Evolutionary conservation across 2,113 vertebrate genomes (phyloP), one percentile per base, ranked within the genome.

Genomic region (Lagopus muta): DNA sequence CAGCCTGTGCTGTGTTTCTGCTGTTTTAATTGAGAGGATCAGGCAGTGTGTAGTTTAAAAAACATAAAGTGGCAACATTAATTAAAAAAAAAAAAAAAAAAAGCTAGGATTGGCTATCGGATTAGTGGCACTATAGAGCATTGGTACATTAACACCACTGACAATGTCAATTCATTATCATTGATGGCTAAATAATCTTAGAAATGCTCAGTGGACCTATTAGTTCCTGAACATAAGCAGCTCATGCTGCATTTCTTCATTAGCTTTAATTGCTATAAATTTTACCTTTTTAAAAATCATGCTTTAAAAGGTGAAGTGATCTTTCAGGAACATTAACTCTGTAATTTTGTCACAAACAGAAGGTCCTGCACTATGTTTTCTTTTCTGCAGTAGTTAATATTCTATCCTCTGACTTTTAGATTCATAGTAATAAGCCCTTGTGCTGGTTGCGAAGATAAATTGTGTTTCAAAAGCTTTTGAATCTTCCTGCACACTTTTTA

Each of bases 251-350:
- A 97, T 98, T 98, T 98, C 98, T 98, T 98, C 98, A 98, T 98
- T 98, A 98, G 98, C 93, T 98, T 97, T 98, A 98, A 98, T 98
- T 98, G 97, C 97, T 97, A 97, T 98, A 98, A 97, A 98, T 98
- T 98, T 97, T 97, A 97, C 97, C 97, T 98, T 98, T 98, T 97
- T 97, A 96, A 97, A 98, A 98, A 98, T 96, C 97, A 95, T 93
- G 96, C 96, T 98, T 97, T 98, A 96, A 98, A 97, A 98, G 97
- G 98, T 98, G 97, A 98, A 96, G 93, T 95, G 97, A 98, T 98
- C 97, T 98, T 98, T 98, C 97, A 97, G 98, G 97, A 98, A 98
- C 98, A 98, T 98, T 98, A 98, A 97, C 96, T 97, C 96, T 96
- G 83, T 98, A 97, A 98, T 98, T 98, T 97, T 98, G 98, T 98